Percentiles rank a stretch among this genome's conserved stretches.
phyloP scores from a whole-genome alignment of 2,797 vertebrate species.

The Diglossa cyanea region DNA sequence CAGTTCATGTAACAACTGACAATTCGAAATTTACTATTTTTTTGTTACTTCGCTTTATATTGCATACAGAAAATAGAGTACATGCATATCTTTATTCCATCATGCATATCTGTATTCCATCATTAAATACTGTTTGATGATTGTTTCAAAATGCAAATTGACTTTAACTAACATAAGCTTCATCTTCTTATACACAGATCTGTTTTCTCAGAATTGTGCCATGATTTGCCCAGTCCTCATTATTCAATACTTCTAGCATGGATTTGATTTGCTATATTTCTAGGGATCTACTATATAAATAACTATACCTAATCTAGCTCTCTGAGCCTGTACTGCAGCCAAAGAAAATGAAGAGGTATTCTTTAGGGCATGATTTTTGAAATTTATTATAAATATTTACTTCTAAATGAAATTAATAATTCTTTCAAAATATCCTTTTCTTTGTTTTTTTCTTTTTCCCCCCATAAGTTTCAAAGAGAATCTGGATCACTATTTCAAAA shows the following conservation, averaged over 20 bases:
- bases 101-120: not conserved
- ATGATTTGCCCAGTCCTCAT: not conserved
- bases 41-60: not conserved
- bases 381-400: not conserved
- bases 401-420: not conserved
- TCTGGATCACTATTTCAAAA: not conserved
- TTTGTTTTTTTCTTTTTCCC: rapidly evolving
- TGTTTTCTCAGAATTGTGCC: not conserved
- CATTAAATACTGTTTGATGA: not conserved
- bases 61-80: not conserved
- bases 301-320: not conserved
- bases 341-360: not conserved
- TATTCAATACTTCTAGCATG: not conserved
- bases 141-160: not conserved
- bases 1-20: not conserved
- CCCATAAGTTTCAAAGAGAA: not conserved
- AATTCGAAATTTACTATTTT: not conserved
- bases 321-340: not conserved
- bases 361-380: not conserved
- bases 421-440: not conserved
- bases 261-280: not conserved
- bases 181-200: not conserved
- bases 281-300: not conserved
- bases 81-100: not conserved
- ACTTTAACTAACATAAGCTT: not conserved